These are phyloP conservation scores for Lycaena phlaeas DNA, from an alignment of 2,888 invertebrate species.

Conservation along the genomic window DNA sequence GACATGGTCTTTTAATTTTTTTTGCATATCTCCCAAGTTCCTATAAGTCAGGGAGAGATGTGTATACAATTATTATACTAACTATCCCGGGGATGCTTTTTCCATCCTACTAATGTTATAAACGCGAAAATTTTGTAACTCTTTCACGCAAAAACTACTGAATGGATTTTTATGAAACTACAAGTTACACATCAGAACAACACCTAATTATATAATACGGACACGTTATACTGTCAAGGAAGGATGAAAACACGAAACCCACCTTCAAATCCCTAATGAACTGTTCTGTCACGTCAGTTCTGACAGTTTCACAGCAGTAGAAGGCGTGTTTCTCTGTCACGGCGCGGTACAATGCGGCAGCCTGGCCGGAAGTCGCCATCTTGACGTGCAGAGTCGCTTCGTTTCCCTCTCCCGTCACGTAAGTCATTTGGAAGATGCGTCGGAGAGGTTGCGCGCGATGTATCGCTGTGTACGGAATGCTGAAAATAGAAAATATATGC, in stretches of 20 bases:
- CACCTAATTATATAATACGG: neutral
- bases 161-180: too few relatives aligned
- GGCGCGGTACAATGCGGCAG: constrained; percentile 86
- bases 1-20: too few relatives aligned
- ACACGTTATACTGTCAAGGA: too few relatives aligned
- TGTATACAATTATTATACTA: too few relatives aligned
- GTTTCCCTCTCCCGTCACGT: constrained; percentile 78
- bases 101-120: too few relatives aligned
- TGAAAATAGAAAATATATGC: constrained; percentile 35
- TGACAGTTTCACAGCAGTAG: constrained; percentile 93
- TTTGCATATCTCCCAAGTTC: too few relatives aligned
- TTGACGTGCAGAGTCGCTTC: constrained; percentile 83
- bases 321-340: constrained; percentile 94
- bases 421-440: constrained; percentile 82
- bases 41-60: too few relatives aligned
- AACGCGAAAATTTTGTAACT: too few relatives aligned
- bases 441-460: constrained; percentile 84
- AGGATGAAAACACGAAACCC: constrained; percentile 13
- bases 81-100: too few relatives aligned
- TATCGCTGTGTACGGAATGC: constrained; percentile 87
- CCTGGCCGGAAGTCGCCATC: constrained; percentile 85
- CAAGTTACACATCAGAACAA: too few relatives aligned
- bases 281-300: constrained; percentile 89
- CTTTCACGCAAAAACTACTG: too few relatives aligned
- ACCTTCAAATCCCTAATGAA: constrained; percentile 90